These are phyloP conservation scores for Neodiprion virginianus DNA, from an alignment of 1,140 invertebrate genomes.

Conservation along the genomic window DNA sequence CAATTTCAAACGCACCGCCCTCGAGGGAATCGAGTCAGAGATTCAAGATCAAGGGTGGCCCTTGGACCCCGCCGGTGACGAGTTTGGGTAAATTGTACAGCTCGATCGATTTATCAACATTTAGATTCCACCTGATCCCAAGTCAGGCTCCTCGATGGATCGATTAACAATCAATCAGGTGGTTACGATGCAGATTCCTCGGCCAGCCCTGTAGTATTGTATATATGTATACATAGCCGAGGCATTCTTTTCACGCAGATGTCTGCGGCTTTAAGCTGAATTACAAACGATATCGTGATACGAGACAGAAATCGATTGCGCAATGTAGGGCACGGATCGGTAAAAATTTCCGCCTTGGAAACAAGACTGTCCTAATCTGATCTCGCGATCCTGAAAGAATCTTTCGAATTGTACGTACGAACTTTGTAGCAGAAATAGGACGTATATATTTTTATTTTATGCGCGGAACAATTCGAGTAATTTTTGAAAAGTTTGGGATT, in stretches of 20 bases:
- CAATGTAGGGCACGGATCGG: too few relatives aligned
- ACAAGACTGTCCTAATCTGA: too few relatives aligned
- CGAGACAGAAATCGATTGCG: too few relatives aligned
- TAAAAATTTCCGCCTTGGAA: too few relatives aligned
- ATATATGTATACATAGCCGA: neutral
- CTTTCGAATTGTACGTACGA: too few relatives aligned
- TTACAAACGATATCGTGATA: neutral
- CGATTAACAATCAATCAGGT: slow-evolving; percentile 26
- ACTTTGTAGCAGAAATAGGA: too few relatives aligned
- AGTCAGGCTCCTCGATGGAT: slow-evolving; percentile 2
- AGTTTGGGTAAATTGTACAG: neutral
- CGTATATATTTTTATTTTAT: too few relatives aligned
- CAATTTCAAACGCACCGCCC: too few relatives aligned
- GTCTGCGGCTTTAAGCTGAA: neutral
- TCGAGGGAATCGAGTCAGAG: neutral
- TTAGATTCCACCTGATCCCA: slow-evolving; percentile 8
- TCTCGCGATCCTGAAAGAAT: too few relatives aligned
- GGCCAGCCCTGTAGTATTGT: neutral
- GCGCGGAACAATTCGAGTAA: too few relatives aligned
- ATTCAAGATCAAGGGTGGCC: neutral
- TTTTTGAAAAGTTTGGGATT: too few relatives aligned
- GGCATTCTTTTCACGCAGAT: slow-evolving; percentile 29
- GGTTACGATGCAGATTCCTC: slow-evolving; percentile 25
- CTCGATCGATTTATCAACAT: slow-evolving; percentile 3
- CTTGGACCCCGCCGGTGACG: neutral